Percentiles rank a stretch among this genome's conserved stretches.
Evolutionary conservation across 2,797 vertebrate species (phyloP).

Genomic region (Zenarchopterus dispar): DNA sequence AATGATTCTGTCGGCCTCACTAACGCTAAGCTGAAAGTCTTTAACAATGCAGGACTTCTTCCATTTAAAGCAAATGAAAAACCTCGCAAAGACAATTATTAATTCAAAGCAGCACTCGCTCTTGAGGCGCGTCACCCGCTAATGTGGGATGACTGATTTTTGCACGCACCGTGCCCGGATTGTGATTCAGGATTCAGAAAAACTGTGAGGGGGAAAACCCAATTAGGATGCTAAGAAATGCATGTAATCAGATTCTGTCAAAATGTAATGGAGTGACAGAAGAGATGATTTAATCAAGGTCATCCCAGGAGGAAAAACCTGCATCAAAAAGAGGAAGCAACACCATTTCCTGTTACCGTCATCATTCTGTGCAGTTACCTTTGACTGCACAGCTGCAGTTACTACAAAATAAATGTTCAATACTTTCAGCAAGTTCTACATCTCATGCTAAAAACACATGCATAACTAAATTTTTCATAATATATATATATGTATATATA

Average conservation of each 20-base stretch:
- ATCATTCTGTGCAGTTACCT: background rate
- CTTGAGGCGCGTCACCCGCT: conserved; percentile 47
- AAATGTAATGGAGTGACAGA: conserved; percentile 60
- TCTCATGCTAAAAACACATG: no score
- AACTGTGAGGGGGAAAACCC: conserved; percentile 50
- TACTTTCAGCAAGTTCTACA: no score
- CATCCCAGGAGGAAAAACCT: conserved; percentile 10
- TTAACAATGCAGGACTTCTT: conserved; percentile 48
- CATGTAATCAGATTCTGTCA: conserved; percentile 62
- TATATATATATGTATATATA: no score
- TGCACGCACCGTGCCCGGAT: conserved; percentile 46
- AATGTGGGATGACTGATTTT: conserved; percentile 54
- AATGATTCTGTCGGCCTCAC: conserved; percentile 53
- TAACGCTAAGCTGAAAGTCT: conserved; percentile 29
- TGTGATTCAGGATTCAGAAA: conserved; percentile 45
- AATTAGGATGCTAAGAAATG: conserved; percentile 55
- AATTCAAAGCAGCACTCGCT: conserved; percentile 43
- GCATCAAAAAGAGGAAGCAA: background rate
- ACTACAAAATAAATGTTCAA: background rate
- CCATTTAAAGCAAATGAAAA: conserved; percentile 40
- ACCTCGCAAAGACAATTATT: conserved; percentile 31
- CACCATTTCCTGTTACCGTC: conserved; percentile 7
- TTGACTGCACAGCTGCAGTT: background rate
- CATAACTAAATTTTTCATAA: no score
- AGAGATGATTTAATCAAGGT: conserved; percentile 51